Percentiles rank a stretch among this genome's conserved stretches.
phyloP scores from a whole-genome alignment of 2,113 vertebrate species.

The Pimephales promelas region DNA sequence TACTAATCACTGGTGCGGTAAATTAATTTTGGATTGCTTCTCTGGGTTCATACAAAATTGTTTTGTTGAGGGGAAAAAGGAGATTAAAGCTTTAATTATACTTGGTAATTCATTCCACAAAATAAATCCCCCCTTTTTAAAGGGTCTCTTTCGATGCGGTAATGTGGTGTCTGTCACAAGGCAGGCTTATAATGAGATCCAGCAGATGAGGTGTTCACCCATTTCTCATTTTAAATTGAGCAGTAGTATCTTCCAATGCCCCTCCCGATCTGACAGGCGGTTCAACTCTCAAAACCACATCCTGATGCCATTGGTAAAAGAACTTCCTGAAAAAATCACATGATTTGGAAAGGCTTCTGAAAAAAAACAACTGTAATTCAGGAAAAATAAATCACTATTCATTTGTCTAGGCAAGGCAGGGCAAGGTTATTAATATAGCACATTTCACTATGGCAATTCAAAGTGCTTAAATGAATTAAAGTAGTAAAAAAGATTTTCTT shows the following conservation, averaged over 20 bases:
- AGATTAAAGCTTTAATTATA: constrained; percentile 80
- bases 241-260: not conserved
- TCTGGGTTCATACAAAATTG: constrained; percentile 77
- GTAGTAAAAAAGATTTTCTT: no score
- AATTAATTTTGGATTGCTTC: constrained; percentile 81
- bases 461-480: no score
- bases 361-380: not conserved
- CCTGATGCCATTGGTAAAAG: not conserved
- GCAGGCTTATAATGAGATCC: constrained; percentile 64
- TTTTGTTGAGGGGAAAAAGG: constrained; percentile 77
- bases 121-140: constrained; percentile 75
- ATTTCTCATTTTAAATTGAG: constrained; percentile 42
- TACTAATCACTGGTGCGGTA: constrained; percentile 78
- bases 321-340: not conserved
- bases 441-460: no score
- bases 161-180: constrained; percentile 61
- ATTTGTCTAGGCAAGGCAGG: no score
- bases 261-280: not conserved
- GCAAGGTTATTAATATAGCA: no score
- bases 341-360: not conserved
- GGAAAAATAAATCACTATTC: not conserved
- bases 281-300: constrained; percentile 12
- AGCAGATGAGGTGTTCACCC: constrained; percentile 47
- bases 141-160: constrained; percentile 66
- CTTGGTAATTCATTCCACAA: constrained; percentile 76